Conservation (phyloP, 2,113 vertebrate genomes). For the Hiodon alosoides region DNA sequence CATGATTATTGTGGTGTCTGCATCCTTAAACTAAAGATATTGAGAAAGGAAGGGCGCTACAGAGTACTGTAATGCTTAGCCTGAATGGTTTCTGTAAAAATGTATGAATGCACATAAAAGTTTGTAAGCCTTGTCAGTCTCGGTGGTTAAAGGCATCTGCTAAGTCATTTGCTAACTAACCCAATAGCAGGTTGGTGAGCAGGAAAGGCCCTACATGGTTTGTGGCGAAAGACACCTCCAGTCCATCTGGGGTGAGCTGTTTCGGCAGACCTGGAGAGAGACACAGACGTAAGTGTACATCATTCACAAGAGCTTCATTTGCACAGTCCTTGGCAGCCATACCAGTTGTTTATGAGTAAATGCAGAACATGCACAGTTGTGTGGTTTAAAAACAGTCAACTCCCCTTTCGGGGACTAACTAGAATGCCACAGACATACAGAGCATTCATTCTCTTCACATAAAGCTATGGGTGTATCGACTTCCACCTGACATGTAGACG, state of each 20-base stretch:
- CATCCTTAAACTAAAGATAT: too few species aligned
- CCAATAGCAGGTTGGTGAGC: constrained; percentile 78
- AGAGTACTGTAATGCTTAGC: too few species aligned
- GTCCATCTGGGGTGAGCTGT: constrained; percentile 62
- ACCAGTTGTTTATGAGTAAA: not conserved
- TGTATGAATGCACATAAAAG: too few species aligned
- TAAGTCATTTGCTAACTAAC: constrained; percentile 48
- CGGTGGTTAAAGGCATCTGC: not conserved
- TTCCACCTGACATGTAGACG: too few species aligned
- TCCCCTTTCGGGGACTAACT: not conserved
- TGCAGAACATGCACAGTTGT: not conserved
- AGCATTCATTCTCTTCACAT: too few species aligned
- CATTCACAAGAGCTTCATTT: not conserved
- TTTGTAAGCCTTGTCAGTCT: not conserved
- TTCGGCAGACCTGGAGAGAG: constrained; percentile 61
- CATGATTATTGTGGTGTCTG: not conserved
- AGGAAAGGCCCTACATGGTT: constrained; percentile 81
- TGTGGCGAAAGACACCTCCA: constrained; percentile 71
- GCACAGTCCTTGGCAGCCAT: too few species aligned
- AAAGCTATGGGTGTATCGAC: too few species aligned
- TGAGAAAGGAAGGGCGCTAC: too few species aligned
- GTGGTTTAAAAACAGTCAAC: too few species aligned
- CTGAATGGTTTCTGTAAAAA: too few species aligned
- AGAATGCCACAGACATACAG: not conserved
- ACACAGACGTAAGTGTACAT: not conserved